Base-by-base conservation (phyloP, 1,140 invertebrate genomes). In the Thrips palmi region DNA sequence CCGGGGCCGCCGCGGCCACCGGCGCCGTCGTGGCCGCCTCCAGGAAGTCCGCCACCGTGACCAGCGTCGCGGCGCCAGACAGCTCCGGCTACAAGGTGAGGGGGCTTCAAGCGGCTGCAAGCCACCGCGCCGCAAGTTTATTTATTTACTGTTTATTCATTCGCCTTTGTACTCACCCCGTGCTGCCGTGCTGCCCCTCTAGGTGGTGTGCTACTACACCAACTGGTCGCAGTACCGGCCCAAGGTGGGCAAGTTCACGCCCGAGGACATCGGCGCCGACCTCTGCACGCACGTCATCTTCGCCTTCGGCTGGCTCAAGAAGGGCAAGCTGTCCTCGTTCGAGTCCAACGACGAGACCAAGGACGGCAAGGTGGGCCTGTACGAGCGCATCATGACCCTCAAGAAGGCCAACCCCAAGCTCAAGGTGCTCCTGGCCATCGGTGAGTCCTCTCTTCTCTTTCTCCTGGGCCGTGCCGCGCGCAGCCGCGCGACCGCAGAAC, bases 221-320 rank as follows among this genome's bases (percentile, higher is more conserved):
- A 94, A 96, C 62, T 96, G 91, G 91, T 89, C 91, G 0, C 91
- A 96, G 53, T 96, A 96, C 54, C 65, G 91, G 36, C 76, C 78
- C 1, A 93, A 92, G 54, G 64, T 83, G 39, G 91, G 86, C 21
- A 94, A 94, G 62, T 96, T 89, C 60, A 53, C 74, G 22, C 91
- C 92, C 0, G 91, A 96, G 63, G 86, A 97, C 55, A 93, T 96
- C 43, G 77, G 89, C 39, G 84, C 89, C 2, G 79, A 89, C 57
- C 67, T 97, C 4, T 97, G 92, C 57, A 96, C 91, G 1, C 91
- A 96, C 60, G 68, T 96, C 47, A 86, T 96, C 48, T 94, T 89
- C 57, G 84, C 91, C 17, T 96, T 97, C 55, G 89, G 86, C 2
- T 94, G 87, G 88, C 64, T 96, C 55, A 94, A 94, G 60, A 92